phyloP scores from a whole-genome alignment of 2,888 invertebrate species.

The Venustoraphidia nigricollis region DNA sequence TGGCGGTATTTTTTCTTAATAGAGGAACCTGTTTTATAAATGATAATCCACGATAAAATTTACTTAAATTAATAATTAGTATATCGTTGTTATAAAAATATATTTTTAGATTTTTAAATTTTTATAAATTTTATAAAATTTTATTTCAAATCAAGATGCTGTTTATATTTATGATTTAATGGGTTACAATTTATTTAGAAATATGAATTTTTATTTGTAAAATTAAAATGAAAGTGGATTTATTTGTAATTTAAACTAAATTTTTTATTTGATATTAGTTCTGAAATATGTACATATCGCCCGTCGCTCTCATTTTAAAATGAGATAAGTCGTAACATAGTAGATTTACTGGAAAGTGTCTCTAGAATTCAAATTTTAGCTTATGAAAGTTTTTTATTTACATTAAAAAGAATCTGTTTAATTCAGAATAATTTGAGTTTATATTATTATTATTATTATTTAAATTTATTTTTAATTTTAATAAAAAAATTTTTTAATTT shows the following conservation, averaged over 20 bases:
- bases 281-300: slow-evolving; percentile 64
- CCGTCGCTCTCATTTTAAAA: slow-evolving; percentile 54
- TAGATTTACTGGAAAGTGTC: slow-evolving; percentile 61
- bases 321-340: slow-evolving; percentile 73
- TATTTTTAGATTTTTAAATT: slow-evolving; percentile 32
- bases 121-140: slow-evolving; percentile 28
- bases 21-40: slow-evolving; percentile 55
- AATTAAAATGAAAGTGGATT: slow-evolving; percentile 43
- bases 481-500: slow-evolving; percentile 37
- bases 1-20: slow-evolving; percentile 54
- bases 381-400: slow-evolving; percentile 49
- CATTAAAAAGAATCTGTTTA: slow-evolving; percentile 40
- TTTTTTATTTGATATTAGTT: slow-evolving; percentile 41
- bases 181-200: slow-evolving; percentile 47
- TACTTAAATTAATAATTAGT: slow-evolving; percentile 30
- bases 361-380: slow-evolving; percentile 50
- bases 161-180: slow-evolving; percentile 47
- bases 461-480: slow-evolving; percentile 29
- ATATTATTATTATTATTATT: slow-evolving; percentile 20
- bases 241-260: slow-evolving; percentile 43
- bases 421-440: slow-evolving; percentile 25
- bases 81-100: slow-evolving; percentile 27
- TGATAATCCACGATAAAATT: slow-evolving; percentile 46
- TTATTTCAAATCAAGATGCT: slow-evolving; percentile 58
- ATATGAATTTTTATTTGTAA: slow-evolving; percentile 30